These are phyloP conservation scores for Subanguina moxae DNA, from an alignment of 1,140 invertebrate genomes.

Conservation along the genomic window DNA sequence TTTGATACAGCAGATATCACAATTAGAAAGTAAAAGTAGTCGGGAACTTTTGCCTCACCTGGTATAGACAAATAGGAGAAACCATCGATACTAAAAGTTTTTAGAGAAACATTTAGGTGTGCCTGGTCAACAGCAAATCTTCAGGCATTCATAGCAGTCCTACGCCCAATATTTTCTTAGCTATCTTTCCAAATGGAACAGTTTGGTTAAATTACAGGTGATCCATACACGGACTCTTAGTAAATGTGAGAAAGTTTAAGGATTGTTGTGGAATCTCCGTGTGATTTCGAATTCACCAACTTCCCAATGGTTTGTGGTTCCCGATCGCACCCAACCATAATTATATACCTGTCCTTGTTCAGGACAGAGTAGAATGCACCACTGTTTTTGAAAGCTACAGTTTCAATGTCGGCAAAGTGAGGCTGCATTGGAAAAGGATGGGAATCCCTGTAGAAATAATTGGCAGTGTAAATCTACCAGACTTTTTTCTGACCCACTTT, in stretches of 20 bases:
- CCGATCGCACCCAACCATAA: constrained; percentile 2
- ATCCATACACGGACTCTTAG: no score
- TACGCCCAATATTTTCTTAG: constrained; percentile 58
- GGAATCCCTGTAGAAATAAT: constrained; percentile 57
- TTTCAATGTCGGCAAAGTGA: constrained; percentile 58
- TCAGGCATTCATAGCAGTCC: constrained; percentile 55
- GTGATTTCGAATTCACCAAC: constrained; percentile 56
- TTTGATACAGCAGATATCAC: no score
- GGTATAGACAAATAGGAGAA: no score
- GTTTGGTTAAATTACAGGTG: constrained; percentile 56
- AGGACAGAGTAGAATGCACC: constrained; percentile 57
- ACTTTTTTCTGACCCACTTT: constrained; percentile 53
- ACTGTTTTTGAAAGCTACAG: constrained; percentile 57
- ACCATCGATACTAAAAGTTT: no score
- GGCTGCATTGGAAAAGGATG: constrained; percentile 54
- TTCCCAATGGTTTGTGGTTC: constrained; percentile 24
- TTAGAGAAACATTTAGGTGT: no score
- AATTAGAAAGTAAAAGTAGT: no score
- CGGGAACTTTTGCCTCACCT: no score
- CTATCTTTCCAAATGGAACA: constrained; percentile 58
- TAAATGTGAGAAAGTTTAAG: constrained; percentile 22
- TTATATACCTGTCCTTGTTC: constrained; percentile 17
- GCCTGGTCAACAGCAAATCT: constrained; percentile 46
- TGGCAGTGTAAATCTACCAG: constrained; percentile 54
- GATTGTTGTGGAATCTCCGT: constrained; percentile 55